Percentiles rank a stretch among this genome's conserved stretches.
Conservation (phyloP, 2,888 invertebrate species). For the Drosophila mayaguana region DNA sequence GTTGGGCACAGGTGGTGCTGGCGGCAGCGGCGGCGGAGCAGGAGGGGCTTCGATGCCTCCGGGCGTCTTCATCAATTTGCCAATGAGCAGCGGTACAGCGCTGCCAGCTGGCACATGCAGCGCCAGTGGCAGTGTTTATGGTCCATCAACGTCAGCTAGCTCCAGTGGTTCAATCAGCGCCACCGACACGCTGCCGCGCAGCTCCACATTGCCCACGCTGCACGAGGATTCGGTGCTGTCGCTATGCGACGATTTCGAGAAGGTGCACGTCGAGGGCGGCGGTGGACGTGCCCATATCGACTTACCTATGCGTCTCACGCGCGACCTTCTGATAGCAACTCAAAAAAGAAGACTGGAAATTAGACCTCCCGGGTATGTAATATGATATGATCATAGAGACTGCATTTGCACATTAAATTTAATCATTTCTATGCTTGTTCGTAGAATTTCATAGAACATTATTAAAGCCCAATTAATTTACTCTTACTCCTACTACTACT, state of each 20-base stretch:
- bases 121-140: conserved; percentile 84
- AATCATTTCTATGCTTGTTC: conserved; percentile 4
- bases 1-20: conserved; percentile 29
- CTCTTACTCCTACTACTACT: neutral
- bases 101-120: conserved; percentile 81
- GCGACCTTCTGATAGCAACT: conserved; percentile 92
- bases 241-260: conserved; percentile 84
- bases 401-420: neutral
- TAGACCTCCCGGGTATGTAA: conserved; percentile 87
- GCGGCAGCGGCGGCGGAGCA: neutral
- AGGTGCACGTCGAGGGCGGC: conserved; percentile 79
- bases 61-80: conserved; percentile 79
- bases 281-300: conserved; percentile 82
- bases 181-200: conserved; percentile 86
- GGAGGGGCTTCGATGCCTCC: conserved; percentile 43
- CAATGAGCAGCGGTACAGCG: conserved; percentile 53
- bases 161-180: conserved; percentile 85
- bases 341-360: conserved; percentile 90
- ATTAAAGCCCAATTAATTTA: neutral
- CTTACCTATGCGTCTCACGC: conserved; percentile 89
- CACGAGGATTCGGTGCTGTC: conserved; percentile 93
- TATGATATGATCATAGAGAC: neutral
- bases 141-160: conserved; percentile 85
- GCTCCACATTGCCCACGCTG: conserved; percentile 90
- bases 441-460: neutral